These are phyloP conservation scores for Leucozona laternaria DNA, from an alignment of 2,888 invertebrate genomes.

Conservation along the genomic window DNA sequence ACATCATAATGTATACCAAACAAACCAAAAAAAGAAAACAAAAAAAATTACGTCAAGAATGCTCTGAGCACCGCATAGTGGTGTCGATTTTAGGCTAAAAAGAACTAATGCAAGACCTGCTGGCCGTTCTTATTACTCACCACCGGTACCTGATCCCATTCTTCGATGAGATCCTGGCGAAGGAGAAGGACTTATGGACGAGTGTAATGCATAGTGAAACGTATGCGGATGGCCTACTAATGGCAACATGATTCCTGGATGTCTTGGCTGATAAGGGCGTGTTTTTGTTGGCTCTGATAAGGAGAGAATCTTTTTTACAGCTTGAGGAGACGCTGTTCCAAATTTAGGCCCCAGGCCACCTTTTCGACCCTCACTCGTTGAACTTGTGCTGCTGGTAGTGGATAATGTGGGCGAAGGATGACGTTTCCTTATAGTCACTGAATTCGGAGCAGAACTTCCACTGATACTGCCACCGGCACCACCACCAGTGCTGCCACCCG, in stretches of 20 bases:
- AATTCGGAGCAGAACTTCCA: conserved; percentile 85
- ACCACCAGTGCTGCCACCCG: conserved; percentile 79
- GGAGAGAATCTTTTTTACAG: conserved; percentile 96
- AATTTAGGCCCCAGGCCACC: conserved; percentile 86
- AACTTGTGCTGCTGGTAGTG: conserved; percentile 95
- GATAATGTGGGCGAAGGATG: conserved; percentile 97
- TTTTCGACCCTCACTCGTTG: conserved; percentile 90
- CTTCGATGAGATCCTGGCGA: conserved; percentile 86
- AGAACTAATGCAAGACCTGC: neutral
- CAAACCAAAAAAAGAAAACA: conserved; percentile 72
- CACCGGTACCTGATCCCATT: conserved; percentile 85
- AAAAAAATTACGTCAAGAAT: conserved; percentile 21
- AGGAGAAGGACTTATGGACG: conserved; percentile 82
- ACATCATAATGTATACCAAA: neutral
- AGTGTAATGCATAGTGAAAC: conserved; percentile 77
- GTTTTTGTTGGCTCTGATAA: conserved; percentile 95
- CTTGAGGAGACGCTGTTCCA: conserved; percentile 96
- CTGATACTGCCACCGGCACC: conserved; percentile 85
- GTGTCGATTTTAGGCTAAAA: conserved; percentile 12
- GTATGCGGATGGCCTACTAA: conserved; percentile 83
- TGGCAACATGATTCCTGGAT: conserved; percentile 86
- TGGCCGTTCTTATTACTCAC: conserved; percentile 77
- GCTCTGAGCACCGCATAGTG: neutral
- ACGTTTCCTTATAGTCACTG: conserved; percentile 87
- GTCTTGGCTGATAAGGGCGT: conserved; percentile 93